Evolutionary conservation across 2,888 invertebrate genomes (phyloP).

Genomic region (Parelbella ahira): DNA sequence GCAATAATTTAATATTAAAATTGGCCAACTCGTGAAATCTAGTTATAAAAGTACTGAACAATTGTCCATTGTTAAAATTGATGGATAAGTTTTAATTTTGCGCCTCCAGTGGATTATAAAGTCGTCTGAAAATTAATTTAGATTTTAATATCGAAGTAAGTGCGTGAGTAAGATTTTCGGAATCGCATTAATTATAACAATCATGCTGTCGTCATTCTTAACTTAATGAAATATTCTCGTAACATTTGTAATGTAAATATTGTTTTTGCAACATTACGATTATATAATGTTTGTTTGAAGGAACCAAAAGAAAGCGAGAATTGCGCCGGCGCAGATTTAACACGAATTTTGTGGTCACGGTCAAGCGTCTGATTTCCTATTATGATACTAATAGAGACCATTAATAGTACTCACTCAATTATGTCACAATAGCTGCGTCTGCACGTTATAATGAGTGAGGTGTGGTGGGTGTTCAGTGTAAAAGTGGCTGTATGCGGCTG

Average conservation of each 20-base stretch:
- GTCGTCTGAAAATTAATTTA: constrained; percentile 15
- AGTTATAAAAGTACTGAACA: constrained; percentile 14
- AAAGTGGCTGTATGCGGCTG: constrained; percentile 5
- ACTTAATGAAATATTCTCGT: not conserved
- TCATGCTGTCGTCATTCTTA: too few species aligned
- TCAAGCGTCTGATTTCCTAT: constrained; percentile 47
- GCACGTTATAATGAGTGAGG: constrained; percentile 4
- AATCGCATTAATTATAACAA: too few species aligned
- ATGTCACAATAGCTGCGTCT: constrained; percentile 12
- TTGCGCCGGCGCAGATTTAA: constrained; percentile 49
- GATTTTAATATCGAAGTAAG: too few species aligned
- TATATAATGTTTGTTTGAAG: constrained; percentile 39
- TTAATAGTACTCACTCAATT: too few species aligned
- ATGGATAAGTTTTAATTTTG: constrained; percentile 17
- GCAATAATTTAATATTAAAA: too few species aligned
- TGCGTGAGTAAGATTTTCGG: too few species aligned
- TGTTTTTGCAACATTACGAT: constrained; percentile 47
- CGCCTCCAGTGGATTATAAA: constrained; percentile 10
- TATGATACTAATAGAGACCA: constrained; percentile 35
- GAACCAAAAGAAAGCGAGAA: constrained; percentile 48
- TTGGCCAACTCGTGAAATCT: not conserved
- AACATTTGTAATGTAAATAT: constrained; percentile 5
- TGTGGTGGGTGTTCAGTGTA: constrained; percentile 1
- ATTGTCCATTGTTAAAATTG: constrained; percentile 16
- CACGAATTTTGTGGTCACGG: constrained; percentile 65